A percentile compares a stretch with the other conserved stretches of the same genome.
These are phyloP conservation scores for Chalcosyrphus nemorum DNA, from an alignment of 2,888 invertebrate genomes.

Conservation along the genomic window DNA sequence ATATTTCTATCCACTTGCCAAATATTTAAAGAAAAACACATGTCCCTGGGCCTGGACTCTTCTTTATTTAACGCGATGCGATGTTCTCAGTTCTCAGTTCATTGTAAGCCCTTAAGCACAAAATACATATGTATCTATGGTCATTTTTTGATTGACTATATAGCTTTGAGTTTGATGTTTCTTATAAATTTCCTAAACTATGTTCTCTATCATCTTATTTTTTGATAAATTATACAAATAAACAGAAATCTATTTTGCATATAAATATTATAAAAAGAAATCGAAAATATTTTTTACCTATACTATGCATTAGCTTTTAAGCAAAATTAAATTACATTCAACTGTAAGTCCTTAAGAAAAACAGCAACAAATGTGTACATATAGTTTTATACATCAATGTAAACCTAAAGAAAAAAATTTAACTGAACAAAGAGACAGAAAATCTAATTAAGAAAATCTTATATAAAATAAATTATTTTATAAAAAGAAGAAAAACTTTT, in stretches of 20 bases:
- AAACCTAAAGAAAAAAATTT: conserved; percentile 25
- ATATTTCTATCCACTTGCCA: conserved; percentile 2
- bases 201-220: conserved; percentile 34
- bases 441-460: conserved; percentile 41
- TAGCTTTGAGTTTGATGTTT: conserved; percentile 41
- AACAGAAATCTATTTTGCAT: conserved; percentile 69
- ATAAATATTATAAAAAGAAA: conserved; percentile 47
- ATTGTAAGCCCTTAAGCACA: conserved; percentile 10
- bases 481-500: conserved; percentile 26
- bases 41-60: not conserved
- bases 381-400: conserved; percentile 69
- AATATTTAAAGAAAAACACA: no score
- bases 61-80: not conserved
- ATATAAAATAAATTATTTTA: conserved; percentile 70
- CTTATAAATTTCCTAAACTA: not conserved
- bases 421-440: conserved; percentile 33
- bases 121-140: not conserved
- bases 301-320: conserved; percentile 45
- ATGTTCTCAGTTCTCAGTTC: not conserved
- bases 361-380: conserved; percentile 49
- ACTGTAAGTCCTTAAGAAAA: conserved; percentile 34
- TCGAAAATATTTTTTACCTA: conserved; percentile 61
- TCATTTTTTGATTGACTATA: conserved; percentile 26
- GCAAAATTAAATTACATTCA: conserved; percentile 46
- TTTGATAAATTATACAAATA: conserved; percentile 64